Evolutionary conservation across 1,140 invertebrate species (phyloP).

Genomic region (Mycetomoellerius zeteki): DNA sequence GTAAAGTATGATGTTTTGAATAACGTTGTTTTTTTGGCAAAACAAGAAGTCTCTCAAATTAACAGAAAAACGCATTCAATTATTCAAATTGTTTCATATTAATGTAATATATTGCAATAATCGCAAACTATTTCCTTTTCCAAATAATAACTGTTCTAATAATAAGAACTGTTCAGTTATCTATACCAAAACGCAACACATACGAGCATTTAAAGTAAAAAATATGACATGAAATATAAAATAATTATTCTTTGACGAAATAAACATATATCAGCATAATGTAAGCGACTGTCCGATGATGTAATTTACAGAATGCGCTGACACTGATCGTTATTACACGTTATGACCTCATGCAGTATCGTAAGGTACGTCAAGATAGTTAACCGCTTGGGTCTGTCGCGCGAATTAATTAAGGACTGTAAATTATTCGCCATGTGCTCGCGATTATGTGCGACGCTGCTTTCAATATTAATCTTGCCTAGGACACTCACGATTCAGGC

Average conservation of each 20-base stretch:
- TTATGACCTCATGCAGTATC: constrained; percentile 30
- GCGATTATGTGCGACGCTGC: background rate
- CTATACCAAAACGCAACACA: background rate
- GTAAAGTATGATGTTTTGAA: background rate
- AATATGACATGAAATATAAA: background rate
- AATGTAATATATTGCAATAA: background rate
- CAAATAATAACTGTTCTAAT: constrained; percentile 8
- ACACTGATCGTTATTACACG: constrained; percentile 19
- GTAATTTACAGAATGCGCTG: constrained; percentile 46
- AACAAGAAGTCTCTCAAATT: background rate
- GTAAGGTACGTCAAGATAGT: constrained; percentile 36
- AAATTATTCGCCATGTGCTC: constrained; percentile 46
- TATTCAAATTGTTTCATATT: background rate
- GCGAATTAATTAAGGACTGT: constrained; percentile 34
- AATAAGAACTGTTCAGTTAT: constrained; percentile 9
- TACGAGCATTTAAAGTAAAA: background rate
- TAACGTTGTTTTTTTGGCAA: background rate
- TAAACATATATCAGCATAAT: constrained; percentile 53
- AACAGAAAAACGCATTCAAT: background rate
- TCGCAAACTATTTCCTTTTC: background rate
- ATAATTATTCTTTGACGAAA: constrained; percentile 2
- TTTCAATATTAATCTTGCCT: constrained; percentile 2
- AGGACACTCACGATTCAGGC: constrained; percentile 12
- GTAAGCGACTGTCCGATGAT: constrained; percentile 18
- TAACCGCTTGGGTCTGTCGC: background rate